Evolutionary conservation across 2,888 invertebrate genomes (phyloP), one percentile per base, ranked within the genome.

Genomic region (Caenorhabditis sp.): DNA sequence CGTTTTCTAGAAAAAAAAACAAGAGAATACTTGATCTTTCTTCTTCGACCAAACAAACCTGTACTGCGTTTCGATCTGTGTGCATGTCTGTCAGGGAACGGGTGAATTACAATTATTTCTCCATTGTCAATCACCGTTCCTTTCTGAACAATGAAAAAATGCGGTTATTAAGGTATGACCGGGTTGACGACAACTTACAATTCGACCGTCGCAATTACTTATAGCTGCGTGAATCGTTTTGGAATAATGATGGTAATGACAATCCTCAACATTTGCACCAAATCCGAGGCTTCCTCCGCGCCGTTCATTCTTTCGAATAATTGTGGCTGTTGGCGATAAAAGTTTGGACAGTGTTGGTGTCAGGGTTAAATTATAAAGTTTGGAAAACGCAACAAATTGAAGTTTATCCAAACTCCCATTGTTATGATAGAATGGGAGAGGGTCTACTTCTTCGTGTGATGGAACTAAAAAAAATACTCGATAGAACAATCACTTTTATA

Each of bases 51-150:
- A 21, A 19, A 21, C 21, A 43, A 23, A 65, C 58, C 65, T 49
- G 67, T 68, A 24, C 43, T 63, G 55, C 85, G 63, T 65, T 84
- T 85, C 1, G 73, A 66, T 12, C 87, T 66, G 50, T 76, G 78
- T 27, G 80, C 76, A 69, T 87, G 87, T 24, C 74, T 63, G 21
- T 86, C 85, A 0, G 86, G 87, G 55, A 84, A 80, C 12, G 87
- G 87, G 58, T 87, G 87, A 43, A 87, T 78, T 0, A 87, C 87
- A 62, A 83, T 81, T 53, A 84, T 77, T 31, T 83, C 82, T 6
- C 77, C 69, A 12, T 73, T 67, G 21, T 80, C 79, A 43, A 87
- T 75, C 57, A 87, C 82, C 23, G 82, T 85, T 57, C 87, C 87
- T 75, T 84, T 87, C 86, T 86, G 31, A 31, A 31, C 31, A 31